Percentiles rank a stretch among this genome's conserved stretches.
Evolutionary conservation across 2,797 vertebrate genomes (phyloP).

Genomic region (Gymnocypris eckloni): DNA sequence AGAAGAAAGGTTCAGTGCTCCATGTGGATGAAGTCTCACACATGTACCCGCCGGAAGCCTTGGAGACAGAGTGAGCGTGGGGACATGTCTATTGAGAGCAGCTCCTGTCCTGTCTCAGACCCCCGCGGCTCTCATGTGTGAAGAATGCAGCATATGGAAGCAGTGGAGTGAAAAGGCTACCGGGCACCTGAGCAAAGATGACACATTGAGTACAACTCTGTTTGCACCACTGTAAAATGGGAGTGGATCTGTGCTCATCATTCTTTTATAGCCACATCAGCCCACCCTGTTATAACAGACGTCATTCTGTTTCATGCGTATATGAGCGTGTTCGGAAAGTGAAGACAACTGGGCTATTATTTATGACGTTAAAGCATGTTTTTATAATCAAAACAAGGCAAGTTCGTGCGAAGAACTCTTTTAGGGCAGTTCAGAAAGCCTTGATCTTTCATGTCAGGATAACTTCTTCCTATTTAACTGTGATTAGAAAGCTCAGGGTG

Average conservation of each 20-base stretch:
- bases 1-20: constrained; percentile 51
- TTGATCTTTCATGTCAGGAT: background rate
- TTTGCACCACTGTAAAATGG: constrained; percentile 49
- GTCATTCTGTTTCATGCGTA: constrained; percentile 26
- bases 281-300: constrained; percentile 18
- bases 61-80: constrained; percentile 60
- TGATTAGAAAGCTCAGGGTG: constrained; percentile 12
- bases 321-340: constrained; percentile 4
- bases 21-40: constrained; percentile 62
- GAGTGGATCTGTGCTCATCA: constrained; percentile 45
- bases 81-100: constrained; percentile 64
- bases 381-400: constrained; percentile 5
- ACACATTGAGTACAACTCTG: constrained; percentile 56
- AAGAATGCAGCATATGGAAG: constrained; percentile 75
- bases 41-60: constrained; percentile 63
- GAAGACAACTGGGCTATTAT: background rate
- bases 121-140: constrained; percentile 73
- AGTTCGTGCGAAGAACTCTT: background rate
- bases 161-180: constrained; percentile 71
- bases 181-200: constrained; percentile 56
- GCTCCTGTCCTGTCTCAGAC: constrained; percentile 60
- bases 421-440: constrained; percentile 1
- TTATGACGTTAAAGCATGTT: background rate
- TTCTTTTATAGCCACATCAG: constrained; percentile 45
- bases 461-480: background rate